Conservation (phyloP, 2,888 invertebrate species). For the Elegia similella region DNA sequence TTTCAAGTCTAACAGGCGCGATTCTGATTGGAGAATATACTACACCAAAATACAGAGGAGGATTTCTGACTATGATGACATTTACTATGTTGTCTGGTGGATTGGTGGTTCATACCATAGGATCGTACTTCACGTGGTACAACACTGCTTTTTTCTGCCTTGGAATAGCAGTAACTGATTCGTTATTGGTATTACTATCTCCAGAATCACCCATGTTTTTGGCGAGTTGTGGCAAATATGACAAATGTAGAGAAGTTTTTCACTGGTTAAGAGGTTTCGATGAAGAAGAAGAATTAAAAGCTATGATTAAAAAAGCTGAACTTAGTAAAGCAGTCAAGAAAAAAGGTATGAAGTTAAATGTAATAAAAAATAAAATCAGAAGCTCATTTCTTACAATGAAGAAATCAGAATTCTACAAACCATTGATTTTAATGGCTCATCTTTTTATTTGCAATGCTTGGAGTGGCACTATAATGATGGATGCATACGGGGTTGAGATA, state of each 20-base stretch:
- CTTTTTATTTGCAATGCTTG: neutral
- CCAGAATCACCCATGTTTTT: conserved; percentile 24
- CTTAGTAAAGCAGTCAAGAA: neutral
- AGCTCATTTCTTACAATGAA: neutral
- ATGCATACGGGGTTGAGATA: neutral
- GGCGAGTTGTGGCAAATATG: conserved; percentile 17
- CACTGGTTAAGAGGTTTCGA: conserved; percentile 21
- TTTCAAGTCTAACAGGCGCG: conserved; percentile 11
- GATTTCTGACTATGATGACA: conserved; percentile 18
- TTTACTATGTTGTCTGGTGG: conserved; percentile 18
- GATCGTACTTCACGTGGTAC: conserved; percentile 19
- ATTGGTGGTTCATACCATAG: conserved; percentile 15
- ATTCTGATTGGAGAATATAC: conserved; percentile 23
- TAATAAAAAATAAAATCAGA: neutral
- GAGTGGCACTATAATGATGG: neutral
- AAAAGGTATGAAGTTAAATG: neutral
- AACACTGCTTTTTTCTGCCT: conserved; percentile 17
- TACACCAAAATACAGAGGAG: conserved; percentile 24
- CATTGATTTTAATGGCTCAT: neutral
- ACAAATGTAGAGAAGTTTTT: conserved; percentile 20
- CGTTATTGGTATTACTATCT: conserved; percentile 16
- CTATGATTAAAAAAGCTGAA: conserved; percentile 16
- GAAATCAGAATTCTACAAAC: neutral
- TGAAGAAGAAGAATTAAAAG: conserved; percentile 20
- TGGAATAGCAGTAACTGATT: conserved; percentile 9